Evolutionary conservation across 1,140 invertebrate species (phyloP), one percentile per base, ranked within the genome.

Genomic region (Melitaea cinxia): DNA sequence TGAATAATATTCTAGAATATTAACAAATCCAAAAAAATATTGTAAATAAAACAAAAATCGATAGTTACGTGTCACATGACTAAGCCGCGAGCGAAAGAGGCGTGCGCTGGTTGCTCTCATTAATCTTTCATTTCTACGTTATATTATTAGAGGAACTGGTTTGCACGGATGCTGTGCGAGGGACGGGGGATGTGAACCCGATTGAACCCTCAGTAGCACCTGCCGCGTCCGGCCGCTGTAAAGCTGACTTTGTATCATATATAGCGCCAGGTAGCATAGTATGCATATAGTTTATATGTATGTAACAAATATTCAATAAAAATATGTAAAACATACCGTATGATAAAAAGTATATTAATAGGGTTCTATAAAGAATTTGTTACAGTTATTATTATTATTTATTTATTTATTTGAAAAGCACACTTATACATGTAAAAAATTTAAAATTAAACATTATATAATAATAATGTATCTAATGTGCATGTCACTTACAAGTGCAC

Each of bases 121-220:
- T 88, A 90, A 86, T 90, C 85, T 88, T 88, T 88, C 84, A 83
- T 90, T 88, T 88, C 84, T 87, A 88, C 85, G 77, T 89, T 89
- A 88, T 90, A 90, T 89, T 89, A 88, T 88, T 88, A 87, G 85
- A 88, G 83, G 84, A 88, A 86, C 85, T 70, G 81, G 87, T 90
- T 88, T 83, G 87, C 85, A 81, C 85, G 85, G 85, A 88, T 86
- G 82, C 83, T 82, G 80, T 19, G 72, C 68, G 62, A 63, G 68
- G 62, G 72, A 75, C 63, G 68, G 72, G 68, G 72, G 75, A 70
- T 71, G 73, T 85, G 86, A 89, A 89, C 87, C 87, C 82, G 66
- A 72, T 76, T 89, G 86, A 89, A 89, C 86, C 80, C 78, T 79
- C 82, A 59, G 83, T 85, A 85, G 86, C 86, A 89, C 85, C 86